Percentiles rank a stretch among this genome's conserved stretches.
phyloP scores from a whole-genome alignment of 1,140 invertebrate genomes.

The Andrena cerasifolii region DNA sequence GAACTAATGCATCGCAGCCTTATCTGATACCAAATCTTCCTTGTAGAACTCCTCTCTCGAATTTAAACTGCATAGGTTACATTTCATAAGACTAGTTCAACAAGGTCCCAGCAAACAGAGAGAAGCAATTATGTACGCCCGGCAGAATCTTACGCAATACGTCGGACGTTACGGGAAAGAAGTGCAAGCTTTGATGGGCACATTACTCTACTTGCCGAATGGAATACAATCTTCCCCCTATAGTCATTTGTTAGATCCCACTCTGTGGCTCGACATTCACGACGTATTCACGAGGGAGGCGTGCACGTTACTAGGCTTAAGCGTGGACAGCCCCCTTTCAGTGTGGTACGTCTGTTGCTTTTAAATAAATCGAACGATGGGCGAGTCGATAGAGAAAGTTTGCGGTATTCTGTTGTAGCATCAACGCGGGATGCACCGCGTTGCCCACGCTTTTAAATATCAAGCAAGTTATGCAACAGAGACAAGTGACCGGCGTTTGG shows the following conservation, averaged over 20 bases:
- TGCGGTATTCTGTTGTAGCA: conserved; percentile 82
- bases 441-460: conserved; percentile 97
- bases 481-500: conserved; percentile 97
- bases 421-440: conserved; percentile 96
- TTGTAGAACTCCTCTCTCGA: conserved; percentile 89
- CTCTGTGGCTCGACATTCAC: conserved; percentile 89
- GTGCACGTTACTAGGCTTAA: conserved; percentile 94
- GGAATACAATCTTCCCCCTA: conserved; percentile 93
- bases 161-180: conserved; percentile 92
- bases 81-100: conserved; percentile 88
- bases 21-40: background rate
- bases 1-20: background rate
- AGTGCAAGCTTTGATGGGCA: conserved; percentile 94
- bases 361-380: background rate
- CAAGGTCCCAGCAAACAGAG: conserved; percentile 86
- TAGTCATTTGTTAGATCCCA: conserved; percentile 88
- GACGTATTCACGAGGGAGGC: conserved; percentile 97
- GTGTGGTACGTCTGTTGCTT: conserved; percentile 83
- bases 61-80: conserved; percentile 92
- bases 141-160: conserved; percentile 92
- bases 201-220: conserved; percentile 90
- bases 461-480: conserved; percentile 96
- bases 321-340: conserved; percentile 92
- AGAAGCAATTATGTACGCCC: conserved; percentile 94
- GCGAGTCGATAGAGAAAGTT: background rate